Percentiles rank a stretch among this genome's conserved stretches.
Evolutionary conservation across 1,140 invertebrate genomes (phyloP).

Genomic region (Subanguina moxae): DNA sequence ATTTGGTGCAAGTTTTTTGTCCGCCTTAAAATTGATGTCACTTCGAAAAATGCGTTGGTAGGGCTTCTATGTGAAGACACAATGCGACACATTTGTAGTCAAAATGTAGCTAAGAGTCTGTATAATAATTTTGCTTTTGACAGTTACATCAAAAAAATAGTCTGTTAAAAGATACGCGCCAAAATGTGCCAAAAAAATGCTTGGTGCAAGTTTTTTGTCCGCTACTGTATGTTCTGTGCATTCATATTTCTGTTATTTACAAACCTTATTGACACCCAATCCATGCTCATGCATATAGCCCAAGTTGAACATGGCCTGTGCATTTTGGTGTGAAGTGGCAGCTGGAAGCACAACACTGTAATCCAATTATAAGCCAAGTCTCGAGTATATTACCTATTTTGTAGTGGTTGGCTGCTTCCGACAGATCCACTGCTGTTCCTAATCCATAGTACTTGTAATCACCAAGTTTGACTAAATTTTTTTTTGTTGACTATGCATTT

Average conservation of each 20-base stretch:
- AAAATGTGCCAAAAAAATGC: no score
- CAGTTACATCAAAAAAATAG: no score
- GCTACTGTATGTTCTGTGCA: neutral
- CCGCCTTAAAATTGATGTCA: no score
- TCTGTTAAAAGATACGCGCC: no score
- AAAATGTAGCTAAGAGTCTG: no score
- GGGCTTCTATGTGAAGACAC: no score
- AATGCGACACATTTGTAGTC: no score
- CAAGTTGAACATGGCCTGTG: constrained; percentile 97
- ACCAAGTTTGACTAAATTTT: constrained; percentile 76
- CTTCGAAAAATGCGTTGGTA: no score
- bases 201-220: no score
- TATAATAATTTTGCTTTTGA: no score
- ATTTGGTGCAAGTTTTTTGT: no score
- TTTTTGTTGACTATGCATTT: no score
- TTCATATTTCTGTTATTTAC: constrained; percentile 2
- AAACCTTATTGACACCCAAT: constrained; percentile 75
- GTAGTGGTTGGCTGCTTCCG: constrained; percentile 82
- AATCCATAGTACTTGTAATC: constrained; percentile 97
- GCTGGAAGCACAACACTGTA: constrained; percentile 62
- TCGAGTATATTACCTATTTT: constrained; percentile 63
- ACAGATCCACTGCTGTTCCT: constrained; percentile 82
- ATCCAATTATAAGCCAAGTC: neutral
- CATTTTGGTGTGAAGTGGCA: constrained; percentile 88
- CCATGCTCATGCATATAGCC: constrained; percentile 99